Conservation (phyloP, 2,113 vertebrate species). For the Illadopsis cleaveri region DNA sequence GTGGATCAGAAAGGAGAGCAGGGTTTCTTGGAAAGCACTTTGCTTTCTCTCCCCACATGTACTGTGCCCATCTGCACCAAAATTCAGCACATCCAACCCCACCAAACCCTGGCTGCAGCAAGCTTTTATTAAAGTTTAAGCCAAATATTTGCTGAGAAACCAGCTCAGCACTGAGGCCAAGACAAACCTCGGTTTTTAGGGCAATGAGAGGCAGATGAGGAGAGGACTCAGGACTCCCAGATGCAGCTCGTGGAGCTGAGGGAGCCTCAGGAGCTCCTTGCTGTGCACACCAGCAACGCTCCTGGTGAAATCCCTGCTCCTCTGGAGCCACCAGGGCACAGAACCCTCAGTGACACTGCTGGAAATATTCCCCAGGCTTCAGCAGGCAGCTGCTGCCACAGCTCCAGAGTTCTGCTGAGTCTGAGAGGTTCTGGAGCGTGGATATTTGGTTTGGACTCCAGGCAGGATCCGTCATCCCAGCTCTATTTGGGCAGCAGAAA, state of each 20-base stretch:
- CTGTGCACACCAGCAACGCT: accelerated
- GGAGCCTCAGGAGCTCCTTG: neutral
- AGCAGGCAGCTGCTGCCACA: neutral
- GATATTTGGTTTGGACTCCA: conserved; percentile 27
- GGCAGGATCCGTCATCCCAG: neutral
- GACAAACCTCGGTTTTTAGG: neutral
- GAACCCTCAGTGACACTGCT: accelerated
- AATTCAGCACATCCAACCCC: accelerated
- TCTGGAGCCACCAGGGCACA: neutral
- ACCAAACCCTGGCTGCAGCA: neutral
- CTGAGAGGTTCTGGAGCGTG: neutral
- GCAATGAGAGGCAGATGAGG: conserved; percentile 19
- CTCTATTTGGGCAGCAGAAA: conserved; percentile 15
- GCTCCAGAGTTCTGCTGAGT: neutral
- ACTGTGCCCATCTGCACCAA: neutral
- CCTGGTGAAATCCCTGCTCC: neutral
- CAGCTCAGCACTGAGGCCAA: neutral
- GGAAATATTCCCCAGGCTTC: accelerated
- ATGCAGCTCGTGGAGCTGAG: neutral
- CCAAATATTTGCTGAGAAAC: conserved; percentile 27
- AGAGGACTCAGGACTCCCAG: neutral
- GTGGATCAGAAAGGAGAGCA: neutral
- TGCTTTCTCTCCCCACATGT: accelerated
- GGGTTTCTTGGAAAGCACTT: neutral
- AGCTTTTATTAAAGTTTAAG: neutral